A percentile compares a stretch with the other conserved stretches of the same genome.
Evolutionary conservation across 2,888 invertebrate genomes (phyloP).

Genomic region (Trissoscelio sp.): DNA sequence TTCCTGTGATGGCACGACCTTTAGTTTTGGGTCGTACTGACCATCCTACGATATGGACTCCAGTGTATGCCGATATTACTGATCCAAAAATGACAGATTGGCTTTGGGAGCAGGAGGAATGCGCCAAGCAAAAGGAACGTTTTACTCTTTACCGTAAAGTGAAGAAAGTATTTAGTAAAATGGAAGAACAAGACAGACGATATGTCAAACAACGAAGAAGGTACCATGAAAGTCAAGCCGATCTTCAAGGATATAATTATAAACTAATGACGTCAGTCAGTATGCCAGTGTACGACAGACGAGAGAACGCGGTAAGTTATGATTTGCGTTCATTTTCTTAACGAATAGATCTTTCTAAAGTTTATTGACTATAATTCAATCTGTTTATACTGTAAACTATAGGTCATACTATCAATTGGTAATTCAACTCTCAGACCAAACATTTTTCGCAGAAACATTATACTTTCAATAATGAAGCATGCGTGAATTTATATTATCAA

Average conservation of each 20-base stretch:
- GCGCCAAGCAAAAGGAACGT: slow-evolving; percentile 90
- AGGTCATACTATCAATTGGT: background rate
- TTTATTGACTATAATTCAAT: too few relatives aligned
- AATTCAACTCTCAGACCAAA: background rate
- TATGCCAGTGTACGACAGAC: slow-evolving; percentile 95
- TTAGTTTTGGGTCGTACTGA: slow-evolving; percentile 93
- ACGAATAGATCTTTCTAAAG: background rate
- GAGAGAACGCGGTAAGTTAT: slow-evolving; percentile 91
- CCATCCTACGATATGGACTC: slow-evolving; percentile 98
- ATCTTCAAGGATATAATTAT: slow-evolving; percentile 85
- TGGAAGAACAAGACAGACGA: slow-evolving; percentile 87
- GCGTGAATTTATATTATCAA: slow-evolving; percentile 17
- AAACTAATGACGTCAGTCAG: slow-evolving; percentile 96
- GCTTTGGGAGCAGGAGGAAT: slow-evolving; percentile 93
- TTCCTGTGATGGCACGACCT: slow-evolving; percentile 98
- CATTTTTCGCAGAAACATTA: slow-evolving; percentile 1
- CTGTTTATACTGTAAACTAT: background rate
- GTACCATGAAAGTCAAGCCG: slow-evolving; percentile 85
- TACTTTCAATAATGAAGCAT: slow-evolving; percentile 15
- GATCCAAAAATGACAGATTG: slow-evolving; percentile 96
- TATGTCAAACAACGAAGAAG: slow-evolving; percentile 84
- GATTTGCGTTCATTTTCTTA: background rate
- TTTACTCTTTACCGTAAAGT: slow-evolving; percentile 88
- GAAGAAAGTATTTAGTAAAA: slow-evolving; percentile 86
- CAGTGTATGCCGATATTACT: slow-evolving; percentile 96